phyloP scores from a whole-genome alignment of 2,113 vertebrate species.

The Pandion haliaetus region DNA sequence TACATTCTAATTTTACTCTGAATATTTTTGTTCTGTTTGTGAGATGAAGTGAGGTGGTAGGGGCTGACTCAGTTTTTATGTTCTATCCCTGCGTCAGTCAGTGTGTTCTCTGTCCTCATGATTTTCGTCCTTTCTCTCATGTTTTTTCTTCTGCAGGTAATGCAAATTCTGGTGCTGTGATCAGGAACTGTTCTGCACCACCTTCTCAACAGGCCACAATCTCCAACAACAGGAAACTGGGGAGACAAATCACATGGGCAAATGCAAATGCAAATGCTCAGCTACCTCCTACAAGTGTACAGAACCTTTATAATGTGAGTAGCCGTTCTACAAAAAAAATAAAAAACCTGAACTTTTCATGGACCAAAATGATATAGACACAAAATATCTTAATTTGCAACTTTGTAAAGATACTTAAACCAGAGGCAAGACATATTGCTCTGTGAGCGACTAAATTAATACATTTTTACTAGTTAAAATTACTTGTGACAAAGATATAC shows the following conservation, averaged over 20 bases:
- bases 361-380: neutral
- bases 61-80: neutral
- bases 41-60: neutral
- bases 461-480: neutral
- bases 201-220: neutral
- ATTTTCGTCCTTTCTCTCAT: neutral
- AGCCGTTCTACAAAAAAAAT: neutral
- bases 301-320: conserved; percentile 2
- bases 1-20: neutral
- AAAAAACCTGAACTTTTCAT: neutral
- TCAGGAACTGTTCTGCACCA: neutral
- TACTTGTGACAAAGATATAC: neutral
- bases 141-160: conserved; percentile 5
- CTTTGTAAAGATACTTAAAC: neutral
- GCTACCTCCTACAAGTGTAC: neutral
- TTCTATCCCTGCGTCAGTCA: neutral
- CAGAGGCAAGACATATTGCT: neutral
- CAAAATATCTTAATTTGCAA: neutral
- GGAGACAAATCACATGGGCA: neutral
- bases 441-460: neutral
- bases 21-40: neutral
- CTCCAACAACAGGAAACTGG: neutral
- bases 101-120: neutral
- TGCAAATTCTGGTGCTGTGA: neutral
- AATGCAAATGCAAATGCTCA: neutral